Evolutionary conservation across 2,888 invertebrate species (phyloP), one percentile per base, ranked within the genome.

Genomic region (Limnephilus rhombicus): DNA sequence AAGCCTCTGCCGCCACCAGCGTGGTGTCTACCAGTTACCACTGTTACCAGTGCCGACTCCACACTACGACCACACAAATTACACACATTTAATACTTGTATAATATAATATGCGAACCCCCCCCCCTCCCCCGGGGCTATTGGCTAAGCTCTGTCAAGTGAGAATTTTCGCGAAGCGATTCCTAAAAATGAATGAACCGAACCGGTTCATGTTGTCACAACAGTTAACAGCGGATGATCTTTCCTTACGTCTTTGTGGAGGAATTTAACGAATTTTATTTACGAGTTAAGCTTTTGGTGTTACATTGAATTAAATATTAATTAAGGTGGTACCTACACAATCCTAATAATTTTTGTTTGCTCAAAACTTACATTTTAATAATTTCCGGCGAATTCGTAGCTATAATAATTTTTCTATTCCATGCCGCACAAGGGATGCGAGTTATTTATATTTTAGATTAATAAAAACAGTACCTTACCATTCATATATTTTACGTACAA

Each of bases 151-250:
- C 68, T 68, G 68, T 45, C 41, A 45, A 24, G 49, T 41, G 24
- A 11, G 37, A 41, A 45, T 12, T 37, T 80, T 24, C 80, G 18
- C 68, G 80, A 9, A 68, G 80, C 29, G 34, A 89, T 89, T 80
- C 88, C 88, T 11, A 89, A 80, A 88, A 89, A 89, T 89, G 88
- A 89, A 89, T 89, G 88, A 24, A 89, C 88, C n/a, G 18, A 45
- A 89, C 88, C 88, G 88, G 68, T 89, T 80, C n/a, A 15, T 37
- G 80, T 37, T 89, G 80, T 89, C 88, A 89, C 68, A 80, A 89
- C n/a, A 89, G 68, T 89, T 89, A 37, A 88, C 53, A 53, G 41
- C 41, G 9, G 41, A 7, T 41, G 9, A 41, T 9, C 9, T 41
- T 41, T 68, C 18, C n/a, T 68, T 68, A 68, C 9, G 18, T n/a